Evolutionary conservation across 2,113 vertebrate genomes (phyloP), one percentile per base, ranked within the genome.

Genomic region (Nyctereutes procyonoides): DNA sequence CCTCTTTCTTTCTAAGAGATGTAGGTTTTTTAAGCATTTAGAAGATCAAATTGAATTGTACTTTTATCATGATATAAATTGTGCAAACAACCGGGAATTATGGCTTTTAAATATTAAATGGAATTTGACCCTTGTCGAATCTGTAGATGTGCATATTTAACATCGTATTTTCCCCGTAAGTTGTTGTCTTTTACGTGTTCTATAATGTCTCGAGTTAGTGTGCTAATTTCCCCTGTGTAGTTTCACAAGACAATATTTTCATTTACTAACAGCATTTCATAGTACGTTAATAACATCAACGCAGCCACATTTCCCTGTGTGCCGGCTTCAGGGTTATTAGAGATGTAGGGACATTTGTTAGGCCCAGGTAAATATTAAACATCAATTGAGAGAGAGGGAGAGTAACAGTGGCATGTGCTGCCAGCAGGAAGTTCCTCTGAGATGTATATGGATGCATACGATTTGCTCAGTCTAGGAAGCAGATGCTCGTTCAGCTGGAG

Each of bases 31-130:
- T 56, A 90, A 81, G 35, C 24, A 63, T 65, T 56, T 65, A 77
- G 56, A 17, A 74, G 19, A 32, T 43, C 9, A 43, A 90, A 65
- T 76, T 84, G 30, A 90, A 91, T 69, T 95, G 0, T 76, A 60
- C 48, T 97, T 87, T 95, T 71, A 81, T 63, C 32, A 58, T 67
- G 1, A 84, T 30, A 56, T 55, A 81, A 90, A 85, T 60, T 92
- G 32, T 77, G 1, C 28, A 67, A 95, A 96, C 73, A 95, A 82
- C 19, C 88, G 71, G 26, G 28, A 96, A 97, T 95, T 90, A 76
- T 6, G 65, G 43, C 38, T 63, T 86, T 80, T 74, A 89, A 95
- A 83, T 88, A 76, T 73, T 83, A 93, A 89, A 87, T 87, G 63
- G 4, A 93, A 83, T 95, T 58, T 87, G 26, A 28, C 35, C 22